phyloP scores from a whole-genome alignment of 2,113 vertebrate species.

The Todiramphus saurophagus region DNA sequence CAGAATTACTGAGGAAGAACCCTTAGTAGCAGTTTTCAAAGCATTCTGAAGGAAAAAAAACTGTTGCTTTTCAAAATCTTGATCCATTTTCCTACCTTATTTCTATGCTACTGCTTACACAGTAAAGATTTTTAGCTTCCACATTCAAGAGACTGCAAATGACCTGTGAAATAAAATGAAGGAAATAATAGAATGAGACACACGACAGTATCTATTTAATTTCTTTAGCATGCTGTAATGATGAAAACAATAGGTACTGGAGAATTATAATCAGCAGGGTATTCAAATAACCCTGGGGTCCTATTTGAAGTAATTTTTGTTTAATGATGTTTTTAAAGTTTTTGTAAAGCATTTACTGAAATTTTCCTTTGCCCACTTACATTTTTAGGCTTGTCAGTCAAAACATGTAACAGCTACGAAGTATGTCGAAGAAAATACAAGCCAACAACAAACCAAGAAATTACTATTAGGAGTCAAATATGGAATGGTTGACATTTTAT shows the following conservation, averaged over 20 bases:
- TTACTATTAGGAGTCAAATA: not conserved
- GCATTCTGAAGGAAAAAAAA: conserved; percentile 19
- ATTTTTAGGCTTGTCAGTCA: not conserved
- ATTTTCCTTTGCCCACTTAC: not conserved
- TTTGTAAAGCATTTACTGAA: not conserved
- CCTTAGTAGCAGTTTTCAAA: not conserved
- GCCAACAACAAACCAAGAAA: not conserved
- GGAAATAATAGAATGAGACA: not conserved
- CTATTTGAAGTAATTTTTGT: not conserved
- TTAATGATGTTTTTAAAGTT: not conserved
- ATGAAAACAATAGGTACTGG: not conserved
- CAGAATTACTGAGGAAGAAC: not conserved
- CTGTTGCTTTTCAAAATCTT: not conserved
- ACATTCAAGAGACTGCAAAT: conserved; percentile 21
- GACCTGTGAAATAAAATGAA: conserved; percentile 39
- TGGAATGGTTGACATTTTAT: not conserved
- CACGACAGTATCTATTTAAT: not conserved
- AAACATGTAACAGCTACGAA: not conserved
- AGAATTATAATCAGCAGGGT: not conserved
- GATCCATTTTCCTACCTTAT: not conserved
- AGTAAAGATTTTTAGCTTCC: not conserved
- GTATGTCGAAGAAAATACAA: not conserved
- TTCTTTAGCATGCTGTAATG: not conserved
- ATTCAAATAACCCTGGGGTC: not conserved
- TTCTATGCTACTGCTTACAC: conserved; percentile 1